Base-by-base conservation (phyloP, 2,888 invertebrate species). In the Galeopsomyia nigrocyanea region DNA sequence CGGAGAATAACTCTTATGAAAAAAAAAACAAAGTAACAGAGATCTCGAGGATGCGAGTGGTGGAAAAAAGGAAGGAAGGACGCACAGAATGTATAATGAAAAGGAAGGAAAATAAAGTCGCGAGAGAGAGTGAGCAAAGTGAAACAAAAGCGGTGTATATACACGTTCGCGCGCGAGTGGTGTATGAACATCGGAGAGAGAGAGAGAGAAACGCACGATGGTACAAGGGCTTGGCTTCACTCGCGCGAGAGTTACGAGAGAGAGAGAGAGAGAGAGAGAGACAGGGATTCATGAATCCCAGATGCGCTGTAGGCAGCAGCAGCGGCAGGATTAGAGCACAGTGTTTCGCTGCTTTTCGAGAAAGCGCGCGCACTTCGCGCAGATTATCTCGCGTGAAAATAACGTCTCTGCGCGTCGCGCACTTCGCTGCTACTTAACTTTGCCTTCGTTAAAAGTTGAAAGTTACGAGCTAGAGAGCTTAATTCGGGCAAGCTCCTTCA, bases 281-380 rank as follows among this genome's bases (percentile, higher is more conserved):
- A n/a, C n/a, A n/a, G 80, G 81, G 80, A 82, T 82, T 84, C 82
- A 83, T 84, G 83, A 85, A 85, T 84, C 82, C 80, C 83, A 84
- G 82, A 84, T 84, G 83, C 79, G 26, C 26, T n/a, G n/a, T n/a
- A n/a, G n/a, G n/a, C 26, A 26, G 26, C 26, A 26, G 26, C 5
- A 26, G 26, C 26, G 78, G 76, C 13, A 79, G 84, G 85, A 84
- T 85, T 85, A 86, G 81, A 80, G 78, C 78, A 26, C 26, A 5
- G 77, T 79, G 80, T 78, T 79, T 77, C 39, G 56, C 81, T 81
- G 80, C 79, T 82, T 70, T 81, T 79, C 81, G 78, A 78, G 80
- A 76, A 79, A 80, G 80, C 50, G 46, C n/a, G 55, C 58, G 49
- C 9, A 51, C 57, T 39, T 13, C 51, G 51, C 50, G 10, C 47